A percentile compares a stretch with the other conserved stretches of the same genome.
These are phyloP conservation scores for Enteromius fasciolatus DNA, from an alignment of 2,797 vertebrate species.

Conservation along the genomic window DNA sequence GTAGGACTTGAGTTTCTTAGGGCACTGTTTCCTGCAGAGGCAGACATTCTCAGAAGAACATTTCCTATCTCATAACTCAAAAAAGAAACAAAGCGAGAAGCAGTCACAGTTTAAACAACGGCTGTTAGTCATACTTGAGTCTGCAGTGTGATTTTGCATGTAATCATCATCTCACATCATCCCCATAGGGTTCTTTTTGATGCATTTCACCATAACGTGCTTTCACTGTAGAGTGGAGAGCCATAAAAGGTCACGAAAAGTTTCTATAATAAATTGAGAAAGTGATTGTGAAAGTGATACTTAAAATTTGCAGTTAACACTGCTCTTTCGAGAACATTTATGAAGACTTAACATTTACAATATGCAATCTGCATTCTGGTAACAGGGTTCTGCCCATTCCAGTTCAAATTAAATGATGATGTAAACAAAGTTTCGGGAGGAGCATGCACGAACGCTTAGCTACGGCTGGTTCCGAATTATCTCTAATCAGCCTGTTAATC, in stretches of 20 bases:
- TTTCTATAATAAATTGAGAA: conserved; percentile 12
- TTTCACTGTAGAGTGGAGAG: conserved; percentile 26
- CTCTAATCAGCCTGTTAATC: no score
- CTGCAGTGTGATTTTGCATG: conserved; percentile 33
- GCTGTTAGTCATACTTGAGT: conserved; percentile 44
- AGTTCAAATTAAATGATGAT: neutral
- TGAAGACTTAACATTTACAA: neutral
- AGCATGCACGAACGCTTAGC: no score
- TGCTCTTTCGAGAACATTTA: neutral
- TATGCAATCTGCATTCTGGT: neutral
- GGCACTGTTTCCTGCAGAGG: conserved; percentile 15
- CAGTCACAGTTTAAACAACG: conserved; percentile 24
- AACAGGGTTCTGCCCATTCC: neutral
- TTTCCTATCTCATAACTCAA: conserved; percentile 15
- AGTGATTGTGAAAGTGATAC: neutral
- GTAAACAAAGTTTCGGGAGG: no score
- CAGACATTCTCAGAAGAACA: conserved; percentile 7
- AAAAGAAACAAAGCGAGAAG: conserved; percentile 8
- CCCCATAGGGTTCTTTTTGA: conserved; percentile 12
- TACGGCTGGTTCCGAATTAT: no score
- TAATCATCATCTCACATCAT: conserved; percentile 27
- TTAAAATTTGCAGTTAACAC: no score
- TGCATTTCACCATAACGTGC: conserved; percentile 1
- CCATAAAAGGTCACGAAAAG: neutral
- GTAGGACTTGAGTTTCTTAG: conserved; percentile 11